Conservation (phyloP, 2,113 vertebrate species). For the Columba janthina region DNA sequence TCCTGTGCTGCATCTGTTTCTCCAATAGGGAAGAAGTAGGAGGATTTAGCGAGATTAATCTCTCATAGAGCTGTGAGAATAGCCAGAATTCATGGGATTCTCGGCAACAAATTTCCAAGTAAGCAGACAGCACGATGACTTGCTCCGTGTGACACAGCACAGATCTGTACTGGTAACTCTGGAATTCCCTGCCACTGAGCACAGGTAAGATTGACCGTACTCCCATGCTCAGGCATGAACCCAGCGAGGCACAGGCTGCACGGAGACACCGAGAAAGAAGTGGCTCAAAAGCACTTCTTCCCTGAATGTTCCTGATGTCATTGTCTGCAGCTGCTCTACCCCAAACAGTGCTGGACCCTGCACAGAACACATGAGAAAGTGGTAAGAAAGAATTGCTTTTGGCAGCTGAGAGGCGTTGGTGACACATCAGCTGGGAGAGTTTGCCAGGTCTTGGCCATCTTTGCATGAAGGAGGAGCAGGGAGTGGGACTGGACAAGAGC, state of each 20-base stretch:
- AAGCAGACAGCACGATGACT: background rate
- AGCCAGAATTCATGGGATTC: constrained; percentile 22
- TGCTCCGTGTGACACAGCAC: background rate
- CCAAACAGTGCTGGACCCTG: background rate
- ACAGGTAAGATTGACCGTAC: background rate
- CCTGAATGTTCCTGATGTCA: background rate
- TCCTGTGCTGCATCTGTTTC: constrained; percentile 56
- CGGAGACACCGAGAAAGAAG: background rate
- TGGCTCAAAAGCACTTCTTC: background rate
- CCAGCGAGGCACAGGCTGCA: background rate
- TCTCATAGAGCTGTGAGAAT: constrained; percentile 27
- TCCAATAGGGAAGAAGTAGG: constrained; percentile 34
- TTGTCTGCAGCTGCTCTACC: background rate
- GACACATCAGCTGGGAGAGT: background rate
- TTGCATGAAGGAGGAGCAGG: background rate
- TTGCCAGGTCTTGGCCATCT: background rate
- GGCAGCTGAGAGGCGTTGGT: background rate
- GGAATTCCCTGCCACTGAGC: background rate
- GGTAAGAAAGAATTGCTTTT: background rate
- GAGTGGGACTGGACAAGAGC: background rate
- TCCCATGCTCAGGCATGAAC: background rate
- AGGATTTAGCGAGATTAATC: constrained; percentile 59
- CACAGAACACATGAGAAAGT: background rate
- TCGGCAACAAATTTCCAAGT: constrained; percentile 26
- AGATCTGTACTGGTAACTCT: background rate